Base-by-base conservation (phyloP, 2,113 vertebrate species). In the Rhinoptilus africanus region DNA sequence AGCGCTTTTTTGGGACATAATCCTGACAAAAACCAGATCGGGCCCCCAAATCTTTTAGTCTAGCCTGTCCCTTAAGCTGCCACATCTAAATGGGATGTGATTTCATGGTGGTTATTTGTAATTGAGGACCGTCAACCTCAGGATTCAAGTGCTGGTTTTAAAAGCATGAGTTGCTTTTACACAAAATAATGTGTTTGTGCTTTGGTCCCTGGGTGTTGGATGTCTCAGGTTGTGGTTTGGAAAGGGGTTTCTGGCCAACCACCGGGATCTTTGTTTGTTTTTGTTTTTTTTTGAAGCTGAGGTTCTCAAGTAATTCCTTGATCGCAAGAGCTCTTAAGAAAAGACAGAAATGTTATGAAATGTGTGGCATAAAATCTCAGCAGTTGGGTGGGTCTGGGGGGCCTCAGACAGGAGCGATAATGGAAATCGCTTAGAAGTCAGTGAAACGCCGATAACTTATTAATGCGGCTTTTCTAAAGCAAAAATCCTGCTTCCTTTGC, bases 1-100 rank as follows among this genome's bases (percentile, higher is more conserved):
- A 48, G 23, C 0, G 2, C 15, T 48, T 17, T 11, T 54, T 24
- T 15, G 35, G 37, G 53, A 12, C 0, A 0, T 3, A 37, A 78
- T 37, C 54, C 82, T 48, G 39, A 16, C 34, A 14, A 64, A 47
- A n/a, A 75, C 14, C 60, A 17, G 11, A 11, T 10, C 2, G 1
- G 21, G 8, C 30, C 14, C 16, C 7, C 0, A 24, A 34, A 21
- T 24, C 6, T 26, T 62, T 66, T 9, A 32, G 43, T 30, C 43
- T 64, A 63, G 23, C 51, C 57, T 34, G 5, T 27, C 14, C 77
- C 26, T 71, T 60, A 22, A 56, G 30, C 50, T 74, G 43, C 37
- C 57, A 11, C 50, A 4, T n/a, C 13, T 30, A 10, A 43, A 12
- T 0, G 7, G 39, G 68, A 4, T 59, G 51, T 1, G 6, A 3